These are phyloP conservation scores for Lacanobia oleracea DNA, from an alignment of 2,888 invertebrate genomes.

Conservation along the genomic window DNA sequence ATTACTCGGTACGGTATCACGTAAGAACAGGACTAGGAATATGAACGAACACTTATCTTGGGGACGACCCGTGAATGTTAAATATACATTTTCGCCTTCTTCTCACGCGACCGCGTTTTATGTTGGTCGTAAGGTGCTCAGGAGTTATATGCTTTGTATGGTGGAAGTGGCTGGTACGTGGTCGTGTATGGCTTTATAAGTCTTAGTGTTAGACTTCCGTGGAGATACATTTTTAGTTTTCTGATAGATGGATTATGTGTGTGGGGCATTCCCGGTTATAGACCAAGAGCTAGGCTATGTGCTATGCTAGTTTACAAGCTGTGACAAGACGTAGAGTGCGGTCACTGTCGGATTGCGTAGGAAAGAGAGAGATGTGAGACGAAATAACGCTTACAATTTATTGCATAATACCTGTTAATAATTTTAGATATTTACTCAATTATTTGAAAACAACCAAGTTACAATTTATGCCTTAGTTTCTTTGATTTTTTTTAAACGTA, in stretches of 20 bases:
- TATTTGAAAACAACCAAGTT: too few species aligned
- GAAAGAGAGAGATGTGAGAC: too few species aligned
- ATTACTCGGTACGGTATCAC: conserved; percentile 61
- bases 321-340: background rate
- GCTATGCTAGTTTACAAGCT: background rate
- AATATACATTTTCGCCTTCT: conserved; percentile 56
- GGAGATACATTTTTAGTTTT: background rate
- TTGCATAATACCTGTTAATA: too few species aligned
- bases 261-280: too few species aligned
- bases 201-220: background rate
- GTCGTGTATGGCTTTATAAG: background rate
- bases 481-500: too few species aligned
- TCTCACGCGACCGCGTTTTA: conserved; percentile 46
- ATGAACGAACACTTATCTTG: conserved; percentile 70
- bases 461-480: too few species aligned
- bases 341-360: too few species aligned
- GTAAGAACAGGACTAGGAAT: conserved; percentile 61
- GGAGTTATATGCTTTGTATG: conserved; percentile 30
- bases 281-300: background rate
- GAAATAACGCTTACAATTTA: too few species aligned
- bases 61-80: conserved; percentile 72
- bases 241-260: background rate
- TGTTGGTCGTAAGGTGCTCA: conserved; percentile 39
- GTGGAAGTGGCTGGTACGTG: conserved; percentile 26
- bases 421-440: too few species aligned